phyloP scores from a whole-genome alignment of 1,140 invertebrate species.

The Brachionus paranguensis region DNA sequence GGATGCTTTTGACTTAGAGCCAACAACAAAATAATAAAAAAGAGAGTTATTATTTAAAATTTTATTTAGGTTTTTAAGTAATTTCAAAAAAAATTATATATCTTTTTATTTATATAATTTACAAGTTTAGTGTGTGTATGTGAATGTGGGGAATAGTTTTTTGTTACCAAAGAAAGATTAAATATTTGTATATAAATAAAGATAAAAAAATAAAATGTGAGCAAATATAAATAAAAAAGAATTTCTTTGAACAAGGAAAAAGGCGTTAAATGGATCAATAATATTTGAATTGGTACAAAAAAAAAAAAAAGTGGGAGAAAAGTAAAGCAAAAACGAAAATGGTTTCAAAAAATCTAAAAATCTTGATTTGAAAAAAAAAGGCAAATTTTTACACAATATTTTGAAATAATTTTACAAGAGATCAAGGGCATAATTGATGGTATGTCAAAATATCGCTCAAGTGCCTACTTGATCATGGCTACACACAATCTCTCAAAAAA shows the following conservation, averaged over 20 bases:
- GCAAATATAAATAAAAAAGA: background rate
- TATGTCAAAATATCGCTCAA: background rate
- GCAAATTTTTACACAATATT: background rate
- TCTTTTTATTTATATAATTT: background rate
- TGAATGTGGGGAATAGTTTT: background rate
- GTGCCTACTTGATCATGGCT: background rate
- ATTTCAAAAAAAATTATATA: background rate
- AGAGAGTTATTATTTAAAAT: background rate
- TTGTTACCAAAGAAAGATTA: background rate
- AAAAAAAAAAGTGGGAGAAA: background rate
- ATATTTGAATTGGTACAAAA: background rate
- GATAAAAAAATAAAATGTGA: constrained; percentile 2
- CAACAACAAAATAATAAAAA: background rate
- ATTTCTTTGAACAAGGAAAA: background rate
- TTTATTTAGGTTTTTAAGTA: background rate
- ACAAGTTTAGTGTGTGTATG: background rate
- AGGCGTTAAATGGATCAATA: background rate
- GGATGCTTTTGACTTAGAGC: background rate
- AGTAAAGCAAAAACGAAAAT: background rate
- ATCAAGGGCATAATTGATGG: background rate
- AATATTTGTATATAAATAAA: background rate
- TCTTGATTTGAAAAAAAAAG: background rate
- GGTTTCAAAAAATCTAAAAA: background rate
- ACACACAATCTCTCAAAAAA: background rate
- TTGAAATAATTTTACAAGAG: background rate